phyloP scores from a whole-genome alignment of 2,888 invertebrate genomes.

The Ennomos fuscantarius region DNA sequence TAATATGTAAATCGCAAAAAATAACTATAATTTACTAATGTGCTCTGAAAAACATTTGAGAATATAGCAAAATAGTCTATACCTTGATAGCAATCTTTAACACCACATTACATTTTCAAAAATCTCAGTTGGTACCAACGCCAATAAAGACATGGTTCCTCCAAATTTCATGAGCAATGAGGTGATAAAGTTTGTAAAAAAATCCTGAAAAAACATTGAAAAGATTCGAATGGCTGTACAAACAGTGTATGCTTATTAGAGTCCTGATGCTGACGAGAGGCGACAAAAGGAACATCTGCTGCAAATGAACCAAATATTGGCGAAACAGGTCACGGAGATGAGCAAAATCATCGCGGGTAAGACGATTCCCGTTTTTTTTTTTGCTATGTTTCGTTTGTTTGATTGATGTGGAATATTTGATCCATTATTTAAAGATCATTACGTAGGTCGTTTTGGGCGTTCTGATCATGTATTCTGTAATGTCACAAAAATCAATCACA shows the following conservation, averaged over 20 bases:
- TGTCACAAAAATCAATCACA: no score
- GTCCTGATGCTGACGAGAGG: constrained; percentile 93
- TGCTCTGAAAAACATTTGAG: no score
- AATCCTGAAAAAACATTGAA: constrained; percentile 49
- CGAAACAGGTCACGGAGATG: constrained; percentile 97
- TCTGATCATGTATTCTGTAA: no score
- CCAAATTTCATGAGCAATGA: no score
- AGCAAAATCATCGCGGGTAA: constrained; percentile 98
- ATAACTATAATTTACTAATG: no score
- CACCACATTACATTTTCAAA: no score
- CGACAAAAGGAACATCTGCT: constrained; percentile 94
- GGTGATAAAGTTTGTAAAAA: constrained; percentile 20
- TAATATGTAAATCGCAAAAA: no score
- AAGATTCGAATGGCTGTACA: constrained; percentile 80
- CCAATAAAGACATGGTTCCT: no score
- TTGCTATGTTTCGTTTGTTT: constrained; percentile 26
- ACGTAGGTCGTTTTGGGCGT: no score
- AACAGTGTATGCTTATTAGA: constrained; percentile 74
- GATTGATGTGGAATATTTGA: constrained; percentile 25
- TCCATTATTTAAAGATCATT: constrained; percentile 5
- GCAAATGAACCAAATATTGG: constrained; percentile 95
- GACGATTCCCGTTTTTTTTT: constrained; percentile 51
- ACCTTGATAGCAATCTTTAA: no score
- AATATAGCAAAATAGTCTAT: no score
- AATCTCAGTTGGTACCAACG: no score